Conservation (phyloP, 2,888 invertebrate genomes). For the Tetramorium bicarinatum region DNA sequence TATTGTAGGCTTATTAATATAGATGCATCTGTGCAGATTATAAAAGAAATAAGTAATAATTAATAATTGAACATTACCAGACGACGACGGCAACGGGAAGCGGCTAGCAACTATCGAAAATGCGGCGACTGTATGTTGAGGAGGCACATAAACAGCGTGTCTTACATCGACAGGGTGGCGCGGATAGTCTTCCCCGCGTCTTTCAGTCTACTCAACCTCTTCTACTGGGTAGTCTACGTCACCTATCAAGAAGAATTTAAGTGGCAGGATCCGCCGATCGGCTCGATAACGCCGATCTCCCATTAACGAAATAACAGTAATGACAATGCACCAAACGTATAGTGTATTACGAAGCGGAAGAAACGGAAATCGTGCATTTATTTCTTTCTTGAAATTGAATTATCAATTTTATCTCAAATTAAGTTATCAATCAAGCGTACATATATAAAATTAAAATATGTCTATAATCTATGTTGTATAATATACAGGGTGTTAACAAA, state of each 20-base stretch:
- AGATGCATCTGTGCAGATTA: not conserved
- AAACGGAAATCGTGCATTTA: not conserved
- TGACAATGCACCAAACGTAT: not conserved
- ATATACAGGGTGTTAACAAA: too few relatives aligned
- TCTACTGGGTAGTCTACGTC: conserved; percentile 96
- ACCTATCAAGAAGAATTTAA: conserved; percentile 92
- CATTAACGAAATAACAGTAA: conserved; percentile 28
- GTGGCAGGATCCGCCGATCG: conserved; percentile 89
- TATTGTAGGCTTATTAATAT: not conserved
- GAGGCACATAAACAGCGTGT: conserved; percentile 95
- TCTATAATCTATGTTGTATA: not conserved
- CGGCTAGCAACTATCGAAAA: conserved; percentile 86
- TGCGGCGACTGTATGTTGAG: conserved; percentile 86
- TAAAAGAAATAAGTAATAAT: not conserved
- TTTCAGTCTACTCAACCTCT: conserved; percentile 94
- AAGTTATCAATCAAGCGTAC: not conserved
- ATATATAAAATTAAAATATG: not conserved
- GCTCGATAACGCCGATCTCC: conserved; percentile 61
- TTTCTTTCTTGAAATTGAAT: not conserved
- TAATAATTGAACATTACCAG: conserved; percentile 81
- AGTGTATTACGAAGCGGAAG: not conserved
- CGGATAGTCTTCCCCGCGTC: conserved; percentile 94
- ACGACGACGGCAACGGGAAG: conserved; percentile 91
- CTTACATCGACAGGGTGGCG: conserved; percentile 93
- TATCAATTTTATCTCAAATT: not conserved